Evolutionary conservation across 2,888 invertebrate species (phyloP).

Genomic region (Cyrtodaria siliqua): DNA sequence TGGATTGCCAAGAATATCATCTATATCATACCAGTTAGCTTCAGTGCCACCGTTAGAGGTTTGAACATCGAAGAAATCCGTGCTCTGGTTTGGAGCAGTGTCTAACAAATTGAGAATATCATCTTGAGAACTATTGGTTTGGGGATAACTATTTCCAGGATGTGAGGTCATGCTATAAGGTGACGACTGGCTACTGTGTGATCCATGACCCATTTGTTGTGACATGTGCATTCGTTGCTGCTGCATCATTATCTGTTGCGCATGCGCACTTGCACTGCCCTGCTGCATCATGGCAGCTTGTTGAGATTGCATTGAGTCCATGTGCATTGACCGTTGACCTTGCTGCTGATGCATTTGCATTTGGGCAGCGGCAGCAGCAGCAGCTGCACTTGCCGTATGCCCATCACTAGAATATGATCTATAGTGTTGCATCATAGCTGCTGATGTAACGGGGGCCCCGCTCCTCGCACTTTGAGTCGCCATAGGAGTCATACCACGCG

Average conservation of each 20-base stretch:
- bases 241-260: conserved; percentile 77
- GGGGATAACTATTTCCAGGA: conserved; percentile 55
- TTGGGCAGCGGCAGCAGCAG: conserved; percentile 61
- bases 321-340: conserved; percentile 57
- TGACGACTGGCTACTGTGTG: conserved; percentile 63
- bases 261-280: conserved; percentile 50
- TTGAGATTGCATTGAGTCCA: conserved; percentile 68
- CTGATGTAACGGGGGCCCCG: conserved; percentile 63
- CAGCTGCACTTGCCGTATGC: conserved; percentile 18
- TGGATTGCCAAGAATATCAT: conserved; percentile 54
- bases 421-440: conserved; percentile 86
- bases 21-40: conserved; percentile 64
- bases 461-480: conserved; percentile 58
- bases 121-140: conserved; percentile 70
- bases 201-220: conserved; percentile 79
- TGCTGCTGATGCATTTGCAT: conserved; percentile 78
- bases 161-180: conserved; percentile 59
- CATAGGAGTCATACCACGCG: conserved; percentile 86
- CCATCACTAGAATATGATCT: conserved; percentile 79
- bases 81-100: conserved; percentile 87
- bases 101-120: conserved; percentile 95
- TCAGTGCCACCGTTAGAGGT: conserved; percentile 64
- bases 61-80: conserved; percentile 91
- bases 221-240: conserved; percentile 86
- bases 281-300: conserved; percentile 72